Base-by-base conservation (phyloP, 2,797 vertebrate species). In the Sebastes glaucus region DNA sequence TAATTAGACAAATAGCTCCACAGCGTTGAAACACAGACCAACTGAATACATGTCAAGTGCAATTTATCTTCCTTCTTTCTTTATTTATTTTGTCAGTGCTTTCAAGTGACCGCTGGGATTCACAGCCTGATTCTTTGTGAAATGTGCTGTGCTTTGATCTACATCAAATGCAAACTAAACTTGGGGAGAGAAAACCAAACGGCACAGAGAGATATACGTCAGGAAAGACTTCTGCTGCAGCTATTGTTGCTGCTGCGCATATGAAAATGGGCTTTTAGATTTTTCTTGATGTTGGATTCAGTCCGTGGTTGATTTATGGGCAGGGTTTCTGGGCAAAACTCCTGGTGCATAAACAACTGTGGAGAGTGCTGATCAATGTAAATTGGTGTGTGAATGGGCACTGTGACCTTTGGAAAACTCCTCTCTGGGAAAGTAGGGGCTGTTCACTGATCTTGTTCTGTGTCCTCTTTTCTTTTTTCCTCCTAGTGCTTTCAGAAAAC, bases 331-430 rank as follows among this genome's bases (percentile, higher is more conserved):
- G 68, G 72, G 78, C 74, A 87, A 87, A 90, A 84, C 82, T 73
- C 86, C 63, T 83, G 57, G 71, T 74, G 74, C 89, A 92, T 90
- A 91, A 92, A 92, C 80, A 90, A 81, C 71, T 18, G 67, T 49
- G 74, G 80, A 80, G 86, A 77, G 70, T 89, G 84, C 89, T 94
- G 92, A 95, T 94, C 93, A 93, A 90, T 95, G 93, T 84, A 93
- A 95, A 94, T 89, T 76, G 88, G 86, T 81, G 84, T 74, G 71
- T 76, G 87, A 94, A 91, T 87, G 82, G 86, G 63, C 79, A 80
- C 73, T 14, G 71, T 90, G 94, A 95, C 94, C 95, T 94, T 94
- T 91, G 84, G 63, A 87, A 84, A 92, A 86, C 82, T 93, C 89
- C 88, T 93, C 86, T 81, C 84, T 79, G 78, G 80, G 83, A 83